Evolutionary conservation across 30 jellyfish, hydroid and myxozoan species (phyloP).

Genomic region (Cassiopea andromeda): DNA sequence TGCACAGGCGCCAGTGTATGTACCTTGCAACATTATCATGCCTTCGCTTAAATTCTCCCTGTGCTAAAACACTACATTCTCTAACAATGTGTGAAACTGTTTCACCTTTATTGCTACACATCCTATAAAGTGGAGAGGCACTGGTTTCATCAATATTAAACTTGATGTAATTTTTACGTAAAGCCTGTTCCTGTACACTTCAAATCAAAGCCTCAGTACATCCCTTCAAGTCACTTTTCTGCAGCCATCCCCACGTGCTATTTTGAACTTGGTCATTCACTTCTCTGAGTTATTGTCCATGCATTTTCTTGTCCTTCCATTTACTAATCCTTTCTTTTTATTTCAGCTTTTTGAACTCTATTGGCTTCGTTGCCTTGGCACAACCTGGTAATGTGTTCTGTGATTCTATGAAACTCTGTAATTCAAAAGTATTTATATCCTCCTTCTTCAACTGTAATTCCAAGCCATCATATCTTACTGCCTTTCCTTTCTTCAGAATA

Average conservation of each 20-base stretch:
- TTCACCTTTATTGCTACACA: no score
- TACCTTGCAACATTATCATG: conserved; percentile 5
- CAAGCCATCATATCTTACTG: conserved; percentile 13
- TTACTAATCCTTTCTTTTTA: neutral
- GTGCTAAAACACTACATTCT: neutral
- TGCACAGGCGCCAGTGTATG: conserved; percentile 9
- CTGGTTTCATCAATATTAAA: no score
- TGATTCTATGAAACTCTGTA: conserved; percentile 15
- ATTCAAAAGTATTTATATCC: conserved; percentile 44
- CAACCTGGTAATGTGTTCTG: neutral
- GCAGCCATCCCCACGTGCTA: conserved; percentile 23
- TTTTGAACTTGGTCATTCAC: neutral
- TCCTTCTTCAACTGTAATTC: conserved; percentile 35
- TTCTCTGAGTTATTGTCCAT: conserved; percentile 5
- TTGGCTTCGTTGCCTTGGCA: conserved; percentile 3
- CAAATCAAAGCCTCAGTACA: no score
- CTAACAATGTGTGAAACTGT: neutral
- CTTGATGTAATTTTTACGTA: neutral
- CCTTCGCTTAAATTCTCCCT: neutral
- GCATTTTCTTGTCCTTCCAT: conserved; percentile 11
- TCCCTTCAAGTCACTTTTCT: no score
- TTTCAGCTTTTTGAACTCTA: neutral
- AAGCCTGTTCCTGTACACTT: neutral
- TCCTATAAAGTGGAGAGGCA: no score
- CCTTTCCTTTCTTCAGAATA: conserved; percentile 31